Base-by-base conservation (phyloP, 2,888 invertebrate species). In the Empis stercorea region DNA sequence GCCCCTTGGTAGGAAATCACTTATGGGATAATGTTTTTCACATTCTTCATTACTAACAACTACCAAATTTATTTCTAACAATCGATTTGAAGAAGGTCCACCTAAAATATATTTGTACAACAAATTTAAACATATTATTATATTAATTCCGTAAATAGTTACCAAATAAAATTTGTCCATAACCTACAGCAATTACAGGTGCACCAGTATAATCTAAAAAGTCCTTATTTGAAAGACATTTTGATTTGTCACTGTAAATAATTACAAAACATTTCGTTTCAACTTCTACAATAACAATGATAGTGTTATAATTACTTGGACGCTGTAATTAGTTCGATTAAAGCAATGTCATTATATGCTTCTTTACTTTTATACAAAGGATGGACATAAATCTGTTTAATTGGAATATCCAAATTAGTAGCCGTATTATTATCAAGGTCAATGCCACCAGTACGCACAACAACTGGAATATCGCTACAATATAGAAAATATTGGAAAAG, bases 391-490 rank as follows among this genome's bases (percentile, higher is more conserved):
- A 54, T 48, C 11, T 44, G 16, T 13, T 30, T 40, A 40, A 54
- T 51, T 17, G 44, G 43, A 3, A 49, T 27, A 9, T 27, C 23
- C 7, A 27, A 27, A 9, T 27, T 43, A 3, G 43, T 14, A 15
- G 52, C 27, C 10, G 43, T 39, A n/a, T 48, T 27, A 10, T 45
- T 38, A 37, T 38, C n/a, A 42, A 54, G 41, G 17, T 50, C 50
- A 42, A 34, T 48, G 36, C 54, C 53, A 34, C 54, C 54, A 34
- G 51, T 45, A 41, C 50, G 40, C 15, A 47, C 54, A 30, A 54
- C 51, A 2, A 47, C 36, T 39, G 54, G 54, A 48, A 48, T 15
- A 48, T 52, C 52, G 42, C 54, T 54, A 17, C 16, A 30, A 39
- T 16, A 16, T 43, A 15, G 15, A 10, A 37, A 30, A 44, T 36